phyloP scores from a whole-genome alignment of 1,140 invertebrate genomes.

The Stegodyphus dumicola region DNA sequence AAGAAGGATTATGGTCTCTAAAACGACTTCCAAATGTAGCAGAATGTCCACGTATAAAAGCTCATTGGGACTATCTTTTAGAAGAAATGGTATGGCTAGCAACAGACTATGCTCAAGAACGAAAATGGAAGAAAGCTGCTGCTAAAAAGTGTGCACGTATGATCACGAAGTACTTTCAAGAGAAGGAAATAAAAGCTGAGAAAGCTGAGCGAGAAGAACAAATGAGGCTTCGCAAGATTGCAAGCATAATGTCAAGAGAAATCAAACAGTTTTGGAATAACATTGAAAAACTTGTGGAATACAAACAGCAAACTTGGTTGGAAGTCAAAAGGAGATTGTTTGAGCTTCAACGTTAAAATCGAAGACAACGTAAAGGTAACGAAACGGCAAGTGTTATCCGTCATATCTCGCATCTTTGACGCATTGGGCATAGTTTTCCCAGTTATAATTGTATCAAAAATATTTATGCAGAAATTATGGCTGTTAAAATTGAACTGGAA shows the following conservation, averaged over 20 bases:
- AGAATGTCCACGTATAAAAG: conserved; percentile 88
- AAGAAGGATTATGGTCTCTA: conserved; percentile 92
- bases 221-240: conserved; percentile 85
- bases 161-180: conserved; percentile 96
- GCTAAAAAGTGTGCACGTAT: conserved; percentile 87
- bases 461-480: no score
- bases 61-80: conserved; percentile 98
- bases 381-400: no score
- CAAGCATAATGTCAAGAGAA: conserved; percentile 90
- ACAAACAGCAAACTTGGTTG: conserved; percentile 89
- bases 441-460: no score
- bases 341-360: no score
- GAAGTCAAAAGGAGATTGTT: conserved; percentile 96
- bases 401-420: no score
- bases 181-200: conserved; percentile 88
- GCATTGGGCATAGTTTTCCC: no score
- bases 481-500: no score
- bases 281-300: conserved; percentile 96
- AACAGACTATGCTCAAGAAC: conserved; percentile 95
- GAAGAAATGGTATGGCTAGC: conserved; percentile 99
- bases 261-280: conserved; percentile 96
- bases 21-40: conserved; percentile 90
- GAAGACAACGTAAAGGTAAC: no score
- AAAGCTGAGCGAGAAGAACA: conserved; percentile 93
- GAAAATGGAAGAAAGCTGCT: conserved; percentile 96